Evolutionary conservation across 2,888 invertebrate species (phyloP).

Genomic region (Biston stratarius): DNA sequence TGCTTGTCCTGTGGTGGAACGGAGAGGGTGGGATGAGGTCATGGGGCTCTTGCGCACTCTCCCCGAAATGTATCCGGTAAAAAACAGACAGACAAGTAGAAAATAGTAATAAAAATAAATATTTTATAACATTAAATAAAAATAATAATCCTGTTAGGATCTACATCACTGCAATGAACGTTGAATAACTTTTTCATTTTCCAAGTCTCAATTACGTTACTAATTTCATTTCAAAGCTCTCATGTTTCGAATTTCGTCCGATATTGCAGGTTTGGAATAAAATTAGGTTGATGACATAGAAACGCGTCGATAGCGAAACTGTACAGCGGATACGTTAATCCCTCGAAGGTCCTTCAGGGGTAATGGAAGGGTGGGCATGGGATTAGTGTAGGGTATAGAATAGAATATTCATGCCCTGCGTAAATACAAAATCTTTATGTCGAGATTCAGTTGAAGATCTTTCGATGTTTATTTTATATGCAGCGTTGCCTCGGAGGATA

Average conservation of each 20-base stretch:
- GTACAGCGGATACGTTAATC: conserved; percentile 3
- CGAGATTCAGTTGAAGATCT: background rate
- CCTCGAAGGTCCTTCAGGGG: conserved; percentile 5
- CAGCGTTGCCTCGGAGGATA: background rate
- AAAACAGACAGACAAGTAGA: no score
- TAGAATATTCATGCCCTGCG: conserved; percentile 2
- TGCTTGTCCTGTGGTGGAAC: no score
- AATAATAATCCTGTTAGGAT: no score
- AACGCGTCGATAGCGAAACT: conserved; percentile 5
- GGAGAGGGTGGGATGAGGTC: no score
- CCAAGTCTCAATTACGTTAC: background rate
- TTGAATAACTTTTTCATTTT: no score
- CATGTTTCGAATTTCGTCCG: background rate
- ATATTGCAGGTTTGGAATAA: conserved; percentile 9
- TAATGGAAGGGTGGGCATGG: conserved; percentile 9
- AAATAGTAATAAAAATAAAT: no score
- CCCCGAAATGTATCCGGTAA: no score
- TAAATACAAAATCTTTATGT: background rate
- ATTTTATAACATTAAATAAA: no score
- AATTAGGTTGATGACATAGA: conserved; percentile 9
- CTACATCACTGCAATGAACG: conserved; percentile 1
- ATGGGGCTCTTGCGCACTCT: no score
- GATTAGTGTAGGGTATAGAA: conserved; percentile 9
- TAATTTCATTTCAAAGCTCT: conserved; percentile 4
- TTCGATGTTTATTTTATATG: background rate